A percentile compares a stretch with the other conserved stretches of the same genome.
phyloP scores from a whole-genome alignment of 1,140 invertebrate genomes.

The Popillia japonica region DNA sequence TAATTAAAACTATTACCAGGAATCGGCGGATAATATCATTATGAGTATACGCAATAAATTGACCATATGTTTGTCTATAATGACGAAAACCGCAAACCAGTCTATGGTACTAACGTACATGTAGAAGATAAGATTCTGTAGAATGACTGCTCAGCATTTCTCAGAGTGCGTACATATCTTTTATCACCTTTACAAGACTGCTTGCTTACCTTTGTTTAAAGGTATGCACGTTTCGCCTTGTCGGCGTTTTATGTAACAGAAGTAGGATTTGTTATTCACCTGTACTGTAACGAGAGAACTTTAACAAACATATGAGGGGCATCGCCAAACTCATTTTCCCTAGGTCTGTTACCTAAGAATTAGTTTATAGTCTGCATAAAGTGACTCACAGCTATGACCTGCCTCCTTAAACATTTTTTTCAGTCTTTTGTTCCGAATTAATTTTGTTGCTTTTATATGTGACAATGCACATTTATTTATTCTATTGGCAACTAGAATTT shows the following conservation, averaged over 20 bases:
- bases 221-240: background rate
- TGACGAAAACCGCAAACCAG: background rate
- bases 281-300: background rate
- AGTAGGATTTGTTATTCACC: background rate
- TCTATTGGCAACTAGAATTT: no score
- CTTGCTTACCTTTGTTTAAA: slow-evolving; percentile 20
- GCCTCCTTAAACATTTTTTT: no score
- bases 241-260: background rate
- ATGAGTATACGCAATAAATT: background rate
- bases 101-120: background rate
- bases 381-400: no score
- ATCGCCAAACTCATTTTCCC: background rate
- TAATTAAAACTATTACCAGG: background rate
- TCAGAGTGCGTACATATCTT: background rate
- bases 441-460: no score
- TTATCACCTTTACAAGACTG: slow-evolving; percentile 15
- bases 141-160: slow-evolving; percentile 5
- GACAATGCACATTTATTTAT: no score
- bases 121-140: background rate
- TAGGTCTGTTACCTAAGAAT: no score
- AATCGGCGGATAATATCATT: background rate
- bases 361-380: no score
- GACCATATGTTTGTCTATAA: background rate
- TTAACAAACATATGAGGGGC: background rate
- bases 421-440: no score